Evolutionary conservation across 2,113 vertebrate genomes (phyloP), one percentile per base, ranked within the genome.

Genomic region (Rhineura floridana): DNA sequence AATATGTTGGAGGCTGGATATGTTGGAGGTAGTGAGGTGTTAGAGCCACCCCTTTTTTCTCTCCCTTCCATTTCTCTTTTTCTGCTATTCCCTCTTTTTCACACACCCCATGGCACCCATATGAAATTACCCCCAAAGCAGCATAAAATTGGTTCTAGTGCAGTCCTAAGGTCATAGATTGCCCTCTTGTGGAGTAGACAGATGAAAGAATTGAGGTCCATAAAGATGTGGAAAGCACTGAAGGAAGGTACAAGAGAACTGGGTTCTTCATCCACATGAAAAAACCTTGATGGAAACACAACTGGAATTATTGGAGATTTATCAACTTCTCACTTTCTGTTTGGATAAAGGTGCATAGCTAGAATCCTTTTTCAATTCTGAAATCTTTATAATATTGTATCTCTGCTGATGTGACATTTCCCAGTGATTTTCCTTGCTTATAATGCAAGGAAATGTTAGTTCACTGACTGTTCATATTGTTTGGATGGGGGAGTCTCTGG

Each of bases 401-500:
- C 33, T 80, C 33, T 9, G 48, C 21, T 25, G 8, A 8, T 62
- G 8, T 13, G 11, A 17, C 25, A 36, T 39, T 59, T 81, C 52
- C 55, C 36, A 81, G 52, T 3, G 25, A 59, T 81, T 0, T 62
- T 23, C 62, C 17, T 62, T 81, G 36, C n/a, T 39, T 7, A 55
- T 39, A 4, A 6, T 39, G n/a, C 78, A 81, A 17, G n/a, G 36
- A 39, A 81, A 55, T 55, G 19, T 9, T 42, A 36, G 72, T 42
- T 36, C 30, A 79, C 30, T 79, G 77, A 23, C 33, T 17, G 17
- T 59, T 59, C 36, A 90, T 80, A 76, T 84, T 92, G 83, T 42
- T 84, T 11, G 36, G 33, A 75, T 63, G 12, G 15, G 25, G 28
- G 9, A 44, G 62, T 85, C n/a, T n/a, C n/a, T n/a, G n/a, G n/a